A percentile compares a stretch with the other conserved stretches of the same genome.
Conservation (phyloP, 1,140 invertebrate species). For the Zelostemma sp. region DNA sequence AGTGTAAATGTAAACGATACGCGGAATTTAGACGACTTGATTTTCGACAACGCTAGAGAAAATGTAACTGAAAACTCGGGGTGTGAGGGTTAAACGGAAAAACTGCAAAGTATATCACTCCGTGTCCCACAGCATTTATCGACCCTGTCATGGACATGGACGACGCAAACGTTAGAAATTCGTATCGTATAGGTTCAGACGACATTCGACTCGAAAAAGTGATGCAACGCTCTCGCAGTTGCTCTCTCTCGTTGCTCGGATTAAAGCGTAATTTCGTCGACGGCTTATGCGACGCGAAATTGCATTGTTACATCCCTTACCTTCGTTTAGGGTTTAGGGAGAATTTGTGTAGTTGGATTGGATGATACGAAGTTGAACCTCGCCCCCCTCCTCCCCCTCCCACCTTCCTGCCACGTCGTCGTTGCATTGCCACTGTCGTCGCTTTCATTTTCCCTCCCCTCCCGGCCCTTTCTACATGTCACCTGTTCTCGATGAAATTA, state of each 20-base stretch:
- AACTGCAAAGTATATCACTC: too few species aligned
- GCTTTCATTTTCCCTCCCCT: slow-evolving; percentile 18
- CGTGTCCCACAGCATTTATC: too few species aligned
- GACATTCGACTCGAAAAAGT: slow-evolving; percentile 44
- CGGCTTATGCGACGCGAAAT: slow-evolving; percentile 66
- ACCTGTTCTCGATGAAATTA: slow-evolving; percentile 55
- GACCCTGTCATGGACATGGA: too few species aligned
- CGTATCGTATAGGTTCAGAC: slow-evolving; percentile 39
- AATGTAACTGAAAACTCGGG: too few species aligned
- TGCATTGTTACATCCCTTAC: slow-evolving; percentile 66
- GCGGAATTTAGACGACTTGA: slow-evolving; percentile 15
- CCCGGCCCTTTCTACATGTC: slow-evolving; percentile 20
- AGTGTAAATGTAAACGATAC: slow-evolving; percentile 36
- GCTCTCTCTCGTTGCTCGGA: slow-evolving; percentile 47
- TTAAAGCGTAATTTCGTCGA: slow-evolving; percentile 67
- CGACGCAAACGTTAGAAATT: too few species aligned
- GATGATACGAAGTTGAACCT: slow-evolving; percentile 56
- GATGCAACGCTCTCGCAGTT: slow-evolving; percentile 11
- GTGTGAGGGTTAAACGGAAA: too few species aligned
- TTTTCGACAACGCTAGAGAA: background rate
- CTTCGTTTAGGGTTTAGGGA: slow-evolving; percentile 57
- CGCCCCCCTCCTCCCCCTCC: too few species aligned
- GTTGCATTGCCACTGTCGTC: slow-evolving; percentile 30
- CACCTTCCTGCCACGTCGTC: slow-evolving; percentile 49
- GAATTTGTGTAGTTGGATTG: slow-evolving; percentile 66